Base-by-base conservation (phyloP, 2,113 vertebrate genomes). In the Petrocephalus microphthalmus region DNA sequence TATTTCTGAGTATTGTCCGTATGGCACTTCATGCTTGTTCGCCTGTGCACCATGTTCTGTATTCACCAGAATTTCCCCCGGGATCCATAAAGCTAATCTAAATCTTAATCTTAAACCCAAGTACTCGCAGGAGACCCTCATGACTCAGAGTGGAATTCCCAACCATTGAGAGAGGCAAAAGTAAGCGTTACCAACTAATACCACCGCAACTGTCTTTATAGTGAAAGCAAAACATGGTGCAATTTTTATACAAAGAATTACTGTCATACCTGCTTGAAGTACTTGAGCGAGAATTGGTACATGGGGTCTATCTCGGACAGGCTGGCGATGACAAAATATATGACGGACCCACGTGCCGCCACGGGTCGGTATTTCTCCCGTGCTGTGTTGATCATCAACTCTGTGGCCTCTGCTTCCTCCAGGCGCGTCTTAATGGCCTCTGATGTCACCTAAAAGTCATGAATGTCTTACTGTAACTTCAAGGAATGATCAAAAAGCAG, bases 231-330 rank as follows among this genome's bases (percentile, higher is more conserved):
- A 17, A 42, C 71, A 74, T 0, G 5, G 53, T 17, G 22, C 0
- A 7, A n/a, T n/a, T 8, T 19, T 60, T 15, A 17, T 19, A 42
- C 33, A 19, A 74, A 37, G 11, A 37, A 10, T 37, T 37, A 2
- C 33, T 19, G 17, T 78, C 1, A n/a, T 87, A 96, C 94, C 91
- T 97, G 94, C 90, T 97, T 98, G 92, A 97, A 98, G 91, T 96
- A 98, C 89, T 98, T 97, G 37, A 97, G 91, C 20, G 96, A 97
- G 90, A 97, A 97, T 78, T 96, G 96, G 91, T 97, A 96, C 94
- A 96, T 96, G 0, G 94, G 94, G 91, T 97, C 96, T 29, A 96
- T 96, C 90, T 97, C 96, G 0, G 96, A 96, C 22, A 97, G 95
- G 90, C 95, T 95, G 82, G 95, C 94, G 1, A 95, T 95, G 56